Percentiles rank a stretch among this genome's conserved stretches.
Evolutionary conservation across 2,888 invertebrate genomes (phyloP).

Genomic region (Drosophila pseudotakahashii): DNA sequence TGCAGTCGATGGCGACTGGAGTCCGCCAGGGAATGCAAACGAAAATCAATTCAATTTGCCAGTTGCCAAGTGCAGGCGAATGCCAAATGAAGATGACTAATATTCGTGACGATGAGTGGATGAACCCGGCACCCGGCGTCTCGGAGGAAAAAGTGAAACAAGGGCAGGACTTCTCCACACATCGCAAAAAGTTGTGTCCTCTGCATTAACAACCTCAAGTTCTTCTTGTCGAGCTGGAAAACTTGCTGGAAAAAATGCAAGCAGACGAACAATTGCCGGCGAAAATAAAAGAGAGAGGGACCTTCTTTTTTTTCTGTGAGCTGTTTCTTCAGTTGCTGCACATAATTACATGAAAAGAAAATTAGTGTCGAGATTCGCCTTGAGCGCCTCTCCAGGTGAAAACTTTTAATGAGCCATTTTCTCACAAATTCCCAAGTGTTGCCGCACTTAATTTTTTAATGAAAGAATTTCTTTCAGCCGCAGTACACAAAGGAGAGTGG

Average conservation of each 20-base stretch:
- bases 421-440: conserved; percentile 76
- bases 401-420: conserved; percentile 81
- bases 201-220: conserved; percentile 14
- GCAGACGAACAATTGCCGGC: conserved; percentile 30
- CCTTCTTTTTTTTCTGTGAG: conserved; percentile 29
- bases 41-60: conserved; percentile 70
- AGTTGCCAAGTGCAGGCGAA: conserved; percentile 31
- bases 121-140: neutral
- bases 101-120: conserved; percentile 8
- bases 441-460: conserved; percentile 78
- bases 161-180: conserved; percentile 5
- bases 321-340: conserved; percentile 50
- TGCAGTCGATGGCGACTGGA: conserved; percentile 23
- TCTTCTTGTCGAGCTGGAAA: conserved; percentile 22
- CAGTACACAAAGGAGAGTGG: conserved; percentile 15
- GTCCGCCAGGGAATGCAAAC: conserved; percentile 35
- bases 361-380: conserved; percentile 77
- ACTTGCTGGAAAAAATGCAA: conserved; percentile 28
- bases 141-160: neutral
- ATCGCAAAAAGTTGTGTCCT: conserved; percentile 36
- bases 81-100: conserved; percentile 36
- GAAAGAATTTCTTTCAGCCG: conserved; percentile 53
- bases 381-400: conserved; percentile 72
- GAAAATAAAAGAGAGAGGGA: conserved; percentile 19
- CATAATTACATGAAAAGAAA: conserved; percentile 75